A percentile compares a stretch with the other conserved stretches of the same genome.
Conservation (phyloP, 2,888 invertebrate species). For the Hyposoter didymator region DNA sequence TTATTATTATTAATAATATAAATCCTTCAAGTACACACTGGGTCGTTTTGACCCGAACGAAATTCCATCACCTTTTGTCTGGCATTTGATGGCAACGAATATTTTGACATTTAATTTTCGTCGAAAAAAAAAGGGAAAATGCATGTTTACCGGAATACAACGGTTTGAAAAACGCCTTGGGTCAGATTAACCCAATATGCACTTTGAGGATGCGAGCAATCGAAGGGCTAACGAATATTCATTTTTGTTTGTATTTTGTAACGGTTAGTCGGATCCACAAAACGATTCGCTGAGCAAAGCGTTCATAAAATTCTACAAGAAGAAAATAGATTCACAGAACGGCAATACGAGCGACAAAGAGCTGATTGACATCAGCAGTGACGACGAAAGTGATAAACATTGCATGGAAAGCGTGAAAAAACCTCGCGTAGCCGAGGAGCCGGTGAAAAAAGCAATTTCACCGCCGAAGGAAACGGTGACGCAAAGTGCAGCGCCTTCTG, state of each 20-base stretch:
- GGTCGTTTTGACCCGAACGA: no score
- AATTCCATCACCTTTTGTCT: no score
- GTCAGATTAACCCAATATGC: no score
- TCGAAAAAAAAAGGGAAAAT: no score
- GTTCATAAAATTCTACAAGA: constrained; percentile 85
- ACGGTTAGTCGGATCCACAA: constrained; percentile 75
- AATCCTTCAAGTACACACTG: no score
- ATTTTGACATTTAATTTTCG: no score
- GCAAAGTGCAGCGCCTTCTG: neutral
- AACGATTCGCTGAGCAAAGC: constrained; percentile 83
- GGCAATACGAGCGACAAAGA: constrained; percentile 88
- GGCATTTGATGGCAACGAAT: no score
- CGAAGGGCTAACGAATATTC: no score
- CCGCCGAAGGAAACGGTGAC: constrained; percentile 3
- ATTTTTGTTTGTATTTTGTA: neutral
- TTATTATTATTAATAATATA: no score
- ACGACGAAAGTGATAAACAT: constrained; percentile 85
- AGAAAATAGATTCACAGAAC: constrained; percentile 76
- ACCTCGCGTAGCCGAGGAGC: constrained; percentile 34
- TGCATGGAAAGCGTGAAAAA: constrained; percentile 60
- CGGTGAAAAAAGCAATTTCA: constrained; percentile 29
- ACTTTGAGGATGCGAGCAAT: no score
- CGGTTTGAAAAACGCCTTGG: no score
- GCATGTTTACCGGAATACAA: no score
- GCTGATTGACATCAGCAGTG: constrained; percentile 92